Evolutionary conservation across 2,113 vertebrate species (phyloP).

Genomic region (Rhinoderma darwinii): DNA sequence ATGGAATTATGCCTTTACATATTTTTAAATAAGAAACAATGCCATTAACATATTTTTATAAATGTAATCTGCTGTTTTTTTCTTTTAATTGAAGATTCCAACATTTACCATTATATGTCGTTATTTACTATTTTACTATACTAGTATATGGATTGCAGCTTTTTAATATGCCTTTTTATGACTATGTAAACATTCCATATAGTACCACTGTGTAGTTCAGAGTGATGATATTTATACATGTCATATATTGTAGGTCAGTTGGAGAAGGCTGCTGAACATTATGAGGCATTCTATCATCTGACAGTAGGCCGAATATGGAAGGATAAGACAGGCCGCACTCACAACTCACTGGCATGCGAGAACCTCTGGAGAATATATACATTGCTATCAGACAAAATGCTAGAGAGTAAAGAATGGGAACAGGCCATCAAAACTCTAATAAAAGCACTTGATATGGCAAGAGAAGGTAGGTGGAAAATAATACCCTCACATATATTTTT

Average conservation of each 20-base stretch:
- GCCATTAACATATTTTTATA: neutral
- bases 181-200: constrained; percentile 23
- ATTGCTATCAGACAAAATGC: constrained; percentile 77
- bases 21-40: neutral
- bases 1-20: no score
- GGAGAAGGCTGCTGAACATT: constrained; percentile 76
- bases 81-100: neutral
- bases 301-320: constrained; percentile 75
- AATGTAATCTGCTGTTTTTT: neutral
- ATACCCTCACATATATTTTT: constrained; percentile 61
- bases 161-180: neutral
- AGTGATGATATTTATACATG: constrained; percentile 60
- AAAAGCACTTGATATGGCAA: constrained; percentile 79
- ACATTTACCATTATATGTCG: neutral
- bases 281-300: constrained; percentile 78
- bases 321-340: constrained; percentile 70
- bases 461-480: constrained; percentile 77
- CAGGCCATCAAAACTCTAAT: constrained; percentile 74
- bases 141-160: neutral
- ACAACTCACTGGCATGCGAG: constrained; percentile 74
- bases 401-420: constrained; percentile 74
- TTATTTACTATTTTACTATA: neutral
- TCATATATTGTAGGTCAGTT: constrained; percentile 73
- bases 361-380: constrained; percentile 82
- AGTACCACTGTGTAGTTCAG: constrained; percentile 32